Base-by-base conservation (phyloP, 2,888 invertebrate genomes). In the Agrotis segetum region DNA sequence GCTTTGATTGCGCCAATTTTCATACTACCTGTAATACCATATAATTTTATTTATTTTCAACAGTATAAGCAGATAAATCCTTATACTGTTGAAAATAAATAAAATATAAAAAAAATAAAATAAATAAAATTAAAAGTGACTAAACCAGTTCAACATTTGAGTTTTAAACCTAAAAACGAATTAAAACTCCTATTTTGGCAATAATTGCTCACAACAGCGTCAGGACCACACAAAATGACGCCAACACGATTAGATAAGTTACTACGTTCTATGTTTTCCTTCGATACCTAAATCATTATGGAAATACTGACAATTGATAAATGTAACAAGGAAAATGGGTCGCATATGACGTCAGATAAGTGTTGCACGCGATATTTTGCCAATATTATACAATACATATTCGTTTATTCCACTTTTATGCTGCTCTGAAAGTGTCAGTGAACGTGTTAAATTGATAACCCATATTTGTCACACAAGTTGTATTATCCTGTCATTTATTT, bases 241-340 rank as follows among this genome's bases (percentile, higher is more conserved):
- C 66, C 53, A 21, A 61, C 65, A 64, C 61, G 77, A 73, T 76
- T 83, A 74, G 78, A 81, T 84, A 74, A 71, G 17, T 75, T 58
- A 77, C 78, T 77, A 72, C 79, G 67, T 74, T 77, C 66, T 62
- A 72, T 67, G 61, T 82, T 84, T 72, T 69, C 68, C 68, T 72
- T 67, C 65, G 65, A 77, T 83, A 85, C 78, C 73, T 83, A 75
- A 66, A 77, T 80, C 73, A 75, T 83, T 81, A 85, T 84, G 77
- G 74, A 74, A 79, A 79, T 71, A 84, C 71, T 74, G 77, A 79
- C 84, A 84, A 84, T 77, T 85, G 84, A 85, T 79, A 84, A 84
- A 84, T 82, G 79, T 75, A 72, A 75, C 67, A 67, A 85, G 86
- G 84, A 84, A 84, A 85, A 84, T 77, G 70, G 82, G 77, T 81